Conservation (phyloP, 2,113 vertebrate species). For the Pungitius pungitius region DNA sequence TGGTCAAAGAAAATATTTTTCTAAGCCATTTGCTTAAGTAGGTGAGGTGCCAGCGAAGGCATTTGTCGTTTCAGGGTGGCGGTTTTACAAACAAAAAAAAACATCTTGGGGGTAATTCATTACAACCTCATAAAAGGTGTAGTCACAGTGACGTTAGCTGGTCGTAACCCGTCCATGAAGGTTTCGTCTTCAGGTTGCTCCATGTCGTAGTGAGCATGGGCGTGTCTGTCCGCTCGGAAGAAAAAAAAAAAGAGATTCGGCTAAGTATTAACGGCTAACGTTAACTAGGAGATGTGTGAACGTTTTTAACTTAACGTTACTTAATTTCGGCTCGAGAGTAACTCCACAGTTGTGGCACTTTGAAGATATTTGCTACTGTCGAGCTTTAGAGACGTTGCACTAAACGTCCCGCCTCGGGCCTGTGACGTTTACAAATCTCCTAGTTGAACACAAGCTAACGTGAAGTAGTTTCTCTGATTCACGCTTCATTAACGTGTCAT, state of each 20-base stretch:
- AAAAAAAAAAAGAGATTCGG: not conserved
- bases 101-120: not conserved
- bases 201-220: not conserved
- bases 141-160: not conserved
- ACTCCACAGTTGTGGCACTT: too few relatives aligned
- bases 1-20: not conserved
- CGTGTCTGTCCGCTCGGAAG: not conserved
- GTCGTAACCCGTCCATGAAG: not conserved
- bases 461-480: too few relatives aligned
- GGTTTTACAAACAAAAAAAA: not conserved
- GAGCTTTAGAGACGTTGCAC: not conserved
- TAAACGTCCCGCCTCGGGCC: slow-evolving; percentile 13
- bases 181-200: not conserved
- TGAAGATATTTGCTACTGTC: too few relatives aligned
- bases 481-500: too few relatives aligned
- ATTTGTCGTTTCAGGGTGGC: not conserved
- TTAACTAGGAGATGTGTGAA: too few relatives aligned
- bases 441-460: not conserved
- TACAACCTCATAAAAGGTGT: not conserved
- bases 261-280: too few relatives aligned
- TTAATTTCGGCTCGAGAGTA: too few relatives aligned
- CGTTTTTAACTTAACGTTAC: too few relatives aligned
- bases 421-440: not conserved
- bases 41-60: not conserved
- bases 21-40: not conserved